phyloP scores from a whole-genome alignment of 2,888 invertebrate genomes.

The Nasonovia ribisnigri region DNA sequence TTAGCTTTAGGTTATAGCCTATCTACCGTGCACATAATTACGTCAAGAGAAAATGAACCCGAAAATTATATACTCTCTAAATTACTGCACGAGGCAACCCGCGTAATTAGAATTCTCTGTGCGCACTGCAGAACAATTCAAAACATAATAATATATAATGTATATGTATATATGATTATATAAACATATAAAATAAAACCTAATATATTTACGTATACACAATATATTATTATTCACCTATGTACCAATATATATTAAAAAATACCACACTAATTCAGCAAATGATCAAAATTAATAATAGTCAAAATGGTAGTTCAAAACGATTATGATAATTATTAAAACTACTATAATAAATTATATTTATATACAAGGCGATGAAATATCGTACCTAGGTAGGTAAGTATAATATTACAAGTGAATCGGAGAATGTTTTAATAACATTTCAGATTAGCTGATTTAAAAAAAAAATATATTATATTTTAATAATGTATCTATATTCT shows the following conservation, averaged over 20 bases:
- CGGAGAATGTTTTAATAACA: neutral
- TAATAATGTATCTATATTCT: neutral
- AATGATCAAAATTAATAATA: neutral
- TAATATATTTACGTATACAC: neutral
- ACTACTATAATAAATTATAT: neutral
- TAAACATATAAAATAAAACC: neutral
- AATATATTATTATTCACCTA: neutral
- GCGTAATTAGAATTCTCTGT: neutral
- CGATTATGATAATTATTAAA: neutral
- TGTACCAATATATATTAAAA: neutral
- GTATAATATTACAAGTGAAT: neutral
- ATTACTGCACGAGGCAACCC: neutral
- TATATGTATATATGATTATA: neutral
- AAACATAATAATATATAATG: neutral
- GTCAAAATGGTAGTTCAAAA: neutral
- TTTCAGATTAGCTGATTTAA: neutral
- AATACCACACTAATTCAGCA: neutral
- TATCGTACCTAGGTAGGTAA: neutral
- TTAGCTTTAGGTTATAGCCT: neutral
- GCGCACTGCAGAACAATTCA: neutral
- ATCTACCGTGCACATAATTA: constrained; percentile 11
- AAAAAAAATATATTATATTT: neutral
- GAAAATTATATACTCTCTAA: constrained; percentile 20
- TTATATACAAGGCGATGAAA: neutral
- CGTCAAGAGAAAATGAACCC: neutral